These are phyloP conservation scores for Rachycentron canadum DNA, from an alignment of 2,797 vertebrate species.

Conservation along the genomic window DNA sequence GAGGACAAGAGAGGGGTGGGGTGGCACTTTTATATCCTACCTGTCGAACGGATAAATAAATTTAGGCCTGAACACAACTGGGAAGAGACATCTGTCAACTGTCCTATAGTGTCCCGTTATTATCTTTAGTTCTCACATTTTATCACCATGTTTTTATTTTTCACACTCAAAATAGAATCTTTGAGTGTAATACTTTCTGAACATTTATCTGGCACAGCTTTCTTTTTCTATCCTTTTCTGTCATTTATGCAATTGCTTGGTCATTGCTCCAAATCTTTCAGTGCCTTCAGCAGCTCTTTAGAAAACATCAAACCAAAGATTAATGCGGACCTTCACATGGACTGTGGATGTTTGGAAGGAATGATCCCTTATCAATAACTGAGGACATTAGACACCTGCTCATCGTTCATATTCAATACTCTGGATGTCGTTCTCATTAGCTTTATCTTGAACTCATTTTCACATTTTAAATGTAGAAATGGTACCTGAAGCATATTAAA, in stretches of 20 bases:
- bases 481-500: background rate
- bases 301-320: background rate
- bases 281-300: background rate
- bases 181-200: background rate
- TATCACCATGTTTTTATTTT: background rate
- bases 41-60: slow-evolving; percentile 19
- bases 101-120: background rate
- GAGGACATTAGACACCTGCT: slow-evolving; percentile 16
- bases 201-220: slow-evolving; percentile 7
- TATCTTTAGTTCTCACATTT: slow-evolving; percentile 7
- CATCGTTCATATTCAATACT: background rate
- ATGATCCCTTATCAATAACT: background rate
- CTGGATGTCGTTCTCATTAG: background rate
- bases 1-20: background rate
- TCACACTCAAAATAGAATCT: background rate
- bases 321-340: background rate
- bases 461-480: background rate
- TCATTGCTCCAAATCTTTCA: background rate
- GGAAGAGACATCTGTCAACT: background rate
- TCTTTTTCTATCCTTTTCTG: background rate
- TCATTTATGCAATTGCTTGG: background rate
- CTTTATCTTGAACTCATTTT: slow-evolving; percentile 5
- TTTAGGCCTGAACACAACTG: background rate
- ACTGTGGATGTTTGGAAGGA: slow-evolving; percentile 1
- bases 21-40: no score